Conservation (phyloP, 2,888 invertebrate genomes). For the Mactromeris polynyma region DNA sequence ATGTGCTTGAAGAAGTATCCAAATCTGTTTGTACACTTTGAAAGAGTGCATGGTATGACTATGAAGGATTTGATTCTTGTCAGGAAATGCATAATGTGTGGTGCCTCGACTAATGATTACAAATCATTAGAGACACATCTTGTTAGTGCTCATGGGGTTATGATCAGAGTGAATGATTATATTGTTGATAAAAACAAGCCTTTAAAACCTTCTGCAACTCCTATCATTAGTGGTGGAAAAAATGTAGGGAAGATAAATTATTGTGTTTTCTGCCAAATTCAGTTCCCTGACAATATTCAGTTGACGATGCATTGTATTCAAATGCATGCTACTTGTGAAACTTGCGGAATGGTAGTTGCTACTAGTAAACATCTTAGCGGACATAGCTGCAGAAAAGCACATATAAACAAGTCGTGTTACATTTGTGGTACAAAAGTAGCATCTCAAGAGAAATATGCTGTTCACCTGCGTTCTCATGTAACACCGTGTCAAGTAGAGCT, state of each 20-base stretch:
- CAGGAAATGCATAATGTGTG: constrained; percentile 83
- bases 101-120: constrained; percentile 74
- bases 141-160: constrained; percentile 79
- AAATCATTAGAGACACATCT: constrained; percentile 80
- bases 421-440: constrained; percentile 77
- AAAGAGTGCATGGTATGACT: constrained; percentile 71
- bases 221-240: constrained; percentile 48
- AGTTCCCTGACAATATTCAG: constrained; percentile 83
- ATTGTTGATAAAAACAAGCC: constrained; percentile 24
- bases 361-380: constrained; percentile 74
- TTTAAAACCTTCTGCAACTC: constrained; percentile 26
- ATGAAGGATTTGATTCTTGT: constrained; percentile 74
- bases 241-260: constrained; percentile 69
- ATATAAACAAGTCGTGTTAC: constrained; percentile 74
- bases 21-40: constrained; percentile 73
- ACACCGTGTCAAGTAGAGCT: constrained; percentile 78
- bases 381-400: constrained; percentile 78
- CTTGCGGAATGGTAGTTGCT: constrained; percentile 84
- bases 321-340: constrained; percentile 82
- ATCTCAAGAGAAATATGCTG: constrained; percentile 67
- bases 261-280: constrained; percentile 83
- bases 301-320: constrained; percentile 82
- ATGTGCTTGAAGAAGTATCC: constrained; percentile 71
- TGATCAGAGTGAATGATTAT: constrained; percentile 75
- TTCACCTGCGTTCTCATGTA: constrained; percentile 78